Evolutionary conservation across 2,888 invertebrate genomes (phyloP).

Genomic region (Drosophila neutralis): DNA sequence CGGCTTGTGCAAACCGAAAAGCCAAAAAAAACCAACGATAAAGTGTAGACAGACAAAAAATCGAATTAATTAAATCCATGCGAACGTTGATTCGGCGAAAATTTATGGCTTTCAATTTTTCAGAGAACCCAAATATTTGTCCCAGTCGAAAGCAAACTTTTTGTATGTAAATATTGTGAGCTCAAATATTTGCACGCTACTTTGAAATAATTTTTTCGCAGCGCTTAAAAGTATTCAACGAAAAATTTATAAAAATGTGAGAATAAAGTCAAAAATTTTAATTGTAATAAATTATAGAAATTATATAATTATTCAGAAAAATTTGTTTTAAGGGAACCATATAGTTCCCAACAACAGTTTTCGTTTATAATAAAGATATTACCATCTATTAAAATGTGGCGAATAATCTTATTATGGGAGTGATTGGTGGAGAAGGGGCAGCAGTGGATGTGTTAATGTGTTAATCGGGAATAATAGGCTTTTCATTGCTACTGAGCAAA

Average conservation of each 20-base stretch:
- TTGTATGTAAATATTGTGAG: conserved; percentile 40
- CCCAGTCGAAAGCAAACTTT: conserved; percentile 32
- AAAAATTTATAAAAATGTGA: not conserved
- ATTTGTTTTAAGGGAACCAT: not conserved
- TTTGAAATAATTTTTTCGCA: conserved; percentile 8
- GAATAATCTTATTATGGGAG: not conserved
- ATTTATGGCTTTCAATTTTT: conserved; percentile 66
- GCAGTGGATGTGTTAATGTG: not conserved
- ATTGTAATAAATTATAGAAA: not conserved
- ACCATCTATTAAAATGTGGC: not conserved
- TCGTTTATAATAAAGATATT: not conserved
- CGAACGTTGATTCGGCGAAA: conserved; percentile 57
- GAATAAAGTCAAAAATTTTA: not conserved
- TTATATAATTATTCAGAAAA: not conserved
- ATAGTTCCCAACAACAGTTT: not conserved
- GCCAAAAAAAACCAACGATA: conserved; percentile 5
- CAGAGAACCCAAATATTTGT: conserved; percentile 56
- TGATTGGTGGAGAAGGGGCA: not conserved
- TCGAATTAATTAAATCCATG: conserved; percentile 63
- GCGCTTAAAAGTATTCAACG: conserved; percentile 51
- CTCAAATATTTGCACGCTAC: conserved; percentile 56
- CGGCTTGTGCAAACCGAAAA: conserved; percentile 24
- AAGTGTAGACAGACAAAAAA: conserved; percentile 14
- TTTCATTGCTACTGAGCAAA: not conserved
- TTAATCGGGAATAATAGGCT: not conserved